Conservation (phyloP, 1,140 invertebrate species). For the Potamilus streckersoni region DNA sequence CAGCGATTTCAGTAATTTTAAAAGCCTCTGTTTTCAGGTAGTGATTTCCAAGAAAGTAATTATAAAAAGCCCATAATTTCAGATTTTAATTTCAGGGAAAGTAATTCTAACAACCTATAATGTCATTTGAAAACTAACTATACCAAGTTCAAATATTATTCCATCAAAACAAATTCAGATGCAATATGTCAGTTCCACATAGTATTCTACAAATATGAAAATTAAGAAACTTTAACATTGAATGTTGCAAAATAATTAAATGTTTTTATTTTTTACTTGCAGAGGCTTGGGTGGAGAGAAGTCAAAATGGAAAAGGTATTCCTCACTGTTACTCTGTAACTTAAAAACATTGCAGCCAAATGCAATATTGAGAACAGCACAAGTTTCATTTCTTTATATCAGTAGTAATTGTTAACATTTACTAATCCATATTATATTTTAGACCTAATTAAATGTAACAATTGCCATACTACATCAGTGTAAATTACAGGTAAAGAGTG, state of each 20-base stretch:
- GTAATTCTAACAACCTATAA: too few species aligned
- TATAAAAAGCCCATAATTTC: too few species aligned
- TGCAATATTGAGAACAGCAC: too few species aligned
- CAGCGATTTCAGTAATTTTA: too few species aligned
- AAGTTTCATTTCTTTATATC: too few species aligned
- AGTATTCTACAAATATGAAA: background rate
- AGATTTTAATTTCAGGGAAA: too few species aligned
- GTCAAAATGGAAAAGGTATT: constrained; percentile 9
- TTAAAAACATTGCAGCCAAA: too few species aligned
- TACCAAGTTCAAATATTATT: too few species aligned
- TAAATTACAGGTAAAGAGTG: background rate
- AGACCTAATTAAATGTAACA: background rate
- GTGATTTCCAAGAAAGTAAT: too few species aligned
- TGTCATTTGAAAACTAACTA: too few species aligned
- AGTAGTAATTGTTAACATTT: background rate
- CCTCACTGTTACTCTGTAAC: too few species aligned
- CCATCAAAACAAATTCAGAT: constrained; percentile 16
- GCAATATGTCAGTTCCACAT: background rate
- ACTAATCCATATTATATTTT: background rate
- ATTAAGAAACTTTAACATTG: background rate
- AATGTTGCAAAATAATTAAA: background rate
- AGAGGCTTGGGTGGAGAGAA: constrained; percentile 48
- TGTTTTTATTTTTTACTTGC: constrained; percentile 15
- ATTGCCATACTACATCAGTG: background rate
- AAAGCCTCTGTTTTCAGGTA: too few species aligned